These are phyloP conservation scores for Cheilosia vernalis DNA, from an alignment of 2,888 invertebrate genomes.

Conservation along the genomic window DNA sequence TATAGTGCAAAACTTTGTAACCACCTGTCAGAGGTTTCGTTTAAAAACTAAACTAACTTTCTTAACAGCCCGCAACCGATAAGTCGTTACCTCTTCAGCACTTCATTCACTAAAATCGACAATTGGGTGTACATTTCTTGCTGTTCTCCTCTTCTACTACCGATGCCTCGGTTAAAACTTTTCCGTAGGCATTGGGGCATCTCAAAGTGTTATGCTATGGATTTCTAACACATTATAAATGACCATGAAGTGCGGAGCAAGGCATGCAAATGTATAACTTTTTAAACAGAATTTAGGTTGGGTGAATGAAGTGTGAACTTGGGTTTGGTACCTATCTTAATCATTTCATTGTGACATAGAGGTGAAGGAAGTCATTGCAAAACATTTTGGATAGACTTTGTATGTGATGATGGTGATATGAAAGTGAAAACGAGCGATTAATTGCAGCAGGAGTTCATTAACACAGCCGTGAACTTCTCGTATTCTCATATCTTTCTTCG, in stretches of 20 bases:
- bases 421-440: too few relatives aligned
- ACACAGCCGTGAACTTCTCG: too few relatives aligned
- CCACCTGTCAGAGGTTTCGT: conserved; percentile 61
- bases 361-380: too few relatives aligned
- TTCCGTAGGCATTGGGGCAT: conserved; percentile 59
- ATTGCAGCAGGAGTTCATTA: not conserved
- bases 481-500: too few relatives aligned
- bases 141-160: not conserved
- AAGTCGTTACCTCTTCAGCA: conserved; percentile 53
- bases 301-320: conserved; percentile 14
- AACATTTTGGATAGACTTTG: too few relatives aligned
- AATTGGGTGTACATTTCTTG: conserved; percentile 36
- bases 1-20: conserved; percentile 38
- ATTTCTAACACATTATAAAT: conserved; percentile 46
- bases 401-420: too few relatives aligned
- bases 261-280: conserved; percentile 1
- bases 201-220: conserved; percentile 52
- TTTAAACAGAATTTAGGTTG: not conserved
- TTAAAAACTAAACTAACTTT: conserved; percentile 48
- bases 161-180: conserved; percentile 40
- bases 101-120: conserved; percentile 69
- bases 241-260: conserved; percentile 28
- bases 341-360: not conserved
- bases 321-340: not conserved
- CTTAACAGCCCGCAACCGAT: conserved; percentile 37